Evolutionary conservation across 2,888 invertebrate genomes (phyloP), one percentile per base, ranked within the genome.

Genomic region (Adelognathus sp.): DNA sequence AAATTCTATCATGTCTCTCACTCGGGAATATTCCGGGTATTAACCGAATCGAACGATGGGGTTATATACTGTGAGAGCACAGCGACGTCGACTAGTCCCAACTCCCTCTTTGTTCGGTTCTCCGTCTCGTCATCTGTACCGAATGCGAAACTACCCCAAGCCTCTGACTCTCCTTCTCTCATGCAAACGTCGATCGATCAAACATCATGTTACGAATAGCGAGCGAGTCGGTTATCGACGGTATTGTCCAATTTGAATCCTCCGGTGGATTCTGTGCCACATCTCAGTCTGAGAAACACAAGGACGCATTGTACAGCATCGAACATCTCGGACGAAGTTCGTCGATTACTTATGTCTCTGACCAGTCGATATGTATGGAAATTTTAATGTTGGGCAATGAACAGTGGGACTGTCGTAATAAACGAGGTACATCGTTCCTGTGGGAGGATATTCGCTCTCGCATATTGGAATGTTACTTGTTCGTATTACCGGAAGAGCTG

Each of bases 1-100:
- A 46, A 73, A 78, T 69, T 78, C 64, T 33, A 78, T 78, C 64
- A 58, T 50, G 78, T 70, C 77, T 27, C 67, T 67, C 72, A 67
- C 39, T 61, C 67, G 54, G 77, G 56, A n/a, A 67, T 72, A 77
- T 77, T 67, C 60, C 21, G 61, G n/a, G 56, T 61, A 54, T 54
- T 77, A 77, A 77, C 36, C 27, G 50, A 31, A 66, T 61, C 50
- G 54, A 66, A 61, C 54, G 52, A 33, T 27, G 50, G 50, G n/a
- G 18, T 11, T 9, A n/a, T 21, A 21, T 2, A 11, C 31, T 50
- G 36, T 16, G 44, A 14, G 9, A 44, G 44, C 44, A 18, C 27
- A 16, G 11, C 36, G 33, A 52, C 33, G 52, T 24, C 50, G 21
- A 21, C 50, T 24, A n/a, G 4, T 21, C 50, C 21, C 33, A 33